Evolutionary conservation across 35 echinoderm and acorn worm species (phyloP), one percentile per base, ranked within the genome.

Genomic region (Apostichopus californicus): DNA sequence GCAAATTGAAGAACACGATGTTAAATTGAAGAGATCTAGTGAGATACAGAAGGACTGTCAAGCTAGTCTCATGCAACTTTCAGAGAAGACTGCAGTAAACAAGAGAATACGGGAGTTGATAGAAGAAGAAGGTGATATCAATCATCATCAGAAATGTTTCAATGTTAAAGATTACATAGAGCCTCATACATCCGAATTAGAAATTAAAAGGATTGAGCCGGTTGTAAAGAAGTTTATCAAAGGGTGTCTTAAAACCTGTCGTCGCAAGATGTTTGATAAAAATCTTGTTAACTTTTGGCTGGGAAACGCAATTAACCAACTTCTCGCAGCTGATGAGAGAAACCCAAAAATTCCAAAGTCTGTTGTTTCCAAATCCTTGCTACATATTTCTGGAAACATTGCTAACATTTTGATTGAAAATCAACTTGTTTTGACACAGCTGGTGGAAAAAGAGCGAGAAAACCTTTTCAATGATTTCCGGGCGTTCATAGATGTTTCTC

Each of bases 61-160:
- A 59, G 58, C 8, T 85, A 85, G 54, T 24, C 81, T 85, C 12
- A 83, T 85, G 57, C 55, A 85, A 85, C 55, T 85, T 9, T 58
- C 54, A 8, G 58, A 5, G 5, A 11, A 25, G 7, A 85, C 81
- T 60, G 81, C 55, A 5, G 8, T 85, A 20, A 85, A 10, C 81
- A 58, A 58, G 55, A 58, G 17, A 52, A 18, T 85, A 12, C 57
- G 6, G 13, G n/a, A 59, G 13, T 20, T 85, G 81, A 8, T 14
- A 14, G 55, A 15, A 58, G 56, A 85, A 58, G 81, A 85, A 25
- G 17, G 81, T 58, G 55, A 59, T 58, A 85, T 58, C 7, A 58
- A 85, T 8, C 17, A 85, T 9, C 55, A 10, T 10, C 8, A 58
- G 21, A 52, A 59, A 21, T 6, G 1, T 8, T 85, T 59, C 52